Evolutionary conservation across 2,888 invertebrate genomes (phyloP).

Genomic region (Drosophila nigritarsus): DNA sequence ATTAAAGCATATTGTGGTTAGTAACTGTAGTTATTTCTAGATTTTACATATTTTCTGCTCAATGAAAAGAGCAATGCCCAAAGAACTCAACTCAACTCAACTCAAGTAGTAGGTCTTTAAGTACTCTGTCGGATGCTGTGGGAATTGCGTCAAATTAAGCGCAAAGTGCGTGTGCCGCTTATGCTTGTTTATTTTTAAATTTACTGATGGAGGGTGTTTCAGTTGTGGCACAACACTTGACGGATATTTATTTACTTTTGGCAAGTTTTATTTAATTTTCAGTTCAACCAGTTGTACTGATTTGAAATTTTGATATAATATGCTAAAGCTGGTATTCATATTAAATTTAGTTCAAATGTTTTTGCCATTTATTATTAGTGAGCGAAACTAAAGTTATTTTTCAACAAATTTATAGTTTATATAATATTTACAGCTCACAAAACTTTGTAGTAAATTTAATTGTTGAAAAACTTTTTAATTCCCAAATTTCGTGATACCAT

Average conservation of each 20-base stretch:
- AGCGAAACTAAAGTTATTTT: not conserved
- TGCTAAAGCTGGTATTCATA: not conserved
- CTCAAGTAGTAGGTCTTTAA: conserved; percentile 18
- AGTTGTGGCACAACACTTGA: not conserved
- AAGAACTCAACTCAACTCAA: conserved; percentile 21
- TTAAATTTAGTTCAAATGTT: not conserved
- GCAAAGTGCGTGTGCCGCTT: conserved; percentile 64
- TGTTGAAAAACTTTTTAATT: not conserved
- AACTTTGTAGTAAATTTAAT: not conserved
- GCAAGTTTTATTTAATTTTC: not conserved
- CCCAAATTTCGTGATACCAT: not conserved
- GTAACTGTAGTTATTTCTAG: conserved; percentile 7
- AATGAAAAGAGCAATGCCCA: conserved; percentile 15
- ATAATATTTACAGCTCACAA: not conserved
- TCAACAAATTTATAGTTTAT: not conserved
- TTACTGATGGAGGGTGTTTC: not conserved
- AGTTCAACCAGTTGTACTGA: not conserved
- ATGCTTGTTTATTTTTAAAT: conserved; percentile 3
- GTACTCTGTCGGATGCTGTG: conserved; percentile 22
- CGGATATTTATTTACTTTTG: not conserved
- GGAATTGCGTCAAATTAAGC: conserved; percentile 75
- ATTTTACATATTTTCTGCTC: conserved; percentile 7
- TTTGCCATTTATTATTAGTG: not conserved
- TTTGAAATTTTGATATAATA: not conserved
- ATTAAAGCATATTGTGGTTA: conserved; percentile 29